Evolutionary conservation across 2,888 invertebrate genomes (phyloP).

Genomic region (Penaeus monodon): DNA sequence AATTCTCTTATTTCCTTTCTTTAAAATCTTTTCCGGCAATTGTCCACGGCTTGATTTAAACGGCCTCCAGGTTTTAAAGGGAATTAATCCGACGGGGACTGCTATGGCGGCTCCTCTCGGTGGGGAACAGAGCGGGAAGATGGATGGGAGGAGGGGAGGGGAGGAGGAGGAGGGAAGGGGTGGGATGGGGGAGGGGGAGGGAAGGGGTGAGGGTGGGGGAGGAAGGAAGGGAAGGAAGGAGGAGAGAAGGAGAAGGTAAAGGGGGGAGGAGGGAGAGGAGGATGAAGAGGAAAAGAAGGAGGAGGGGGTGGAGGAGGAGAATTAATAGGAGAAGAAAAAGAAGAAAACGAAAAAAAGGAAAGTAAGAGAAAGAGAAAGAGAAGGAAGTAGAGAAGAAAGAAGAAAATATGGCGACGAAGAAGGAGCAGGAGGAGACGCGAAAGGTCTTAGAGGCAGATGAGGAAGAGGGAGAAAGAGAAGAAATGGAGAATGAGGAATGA

Average conservation of each 20-base stretch:
- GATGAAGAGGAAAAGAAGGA: background rate
- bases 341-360: background rate
- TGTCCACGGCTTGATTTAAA: too few species aligned
- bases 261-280: too few species aligned
- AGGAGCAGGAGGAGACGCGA: background rate
- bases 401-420: background rate
- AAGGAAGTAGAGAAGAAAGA: background rate
- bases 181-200: accelerated
- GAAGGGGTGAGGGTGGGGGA: too few species aligned
- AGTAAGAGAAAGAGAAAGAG: background rate
- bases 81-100: too few species aligned
- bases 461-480: background rate
- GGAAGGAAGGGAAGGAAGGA: background rate
- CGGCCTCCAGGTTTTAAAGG: too few species aligned
- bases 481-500: background rate
- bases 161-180: background rate
- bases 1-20: too few species aligned
- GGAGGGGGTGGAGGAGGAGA: background rate
- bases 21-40: too few species aligned
- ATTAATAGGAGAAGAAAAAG: background rate
- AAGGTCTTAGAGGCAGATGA: too few species aligned
- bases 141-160: background rate
- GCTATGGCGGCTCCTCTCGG: too few species aligned
- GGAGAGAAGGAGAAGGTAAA: background rate
- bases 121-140: too few species aligned